Conservation (phyloP, 2,113 vertebrate species). For the Petrocephalus zakoni region DNA sequence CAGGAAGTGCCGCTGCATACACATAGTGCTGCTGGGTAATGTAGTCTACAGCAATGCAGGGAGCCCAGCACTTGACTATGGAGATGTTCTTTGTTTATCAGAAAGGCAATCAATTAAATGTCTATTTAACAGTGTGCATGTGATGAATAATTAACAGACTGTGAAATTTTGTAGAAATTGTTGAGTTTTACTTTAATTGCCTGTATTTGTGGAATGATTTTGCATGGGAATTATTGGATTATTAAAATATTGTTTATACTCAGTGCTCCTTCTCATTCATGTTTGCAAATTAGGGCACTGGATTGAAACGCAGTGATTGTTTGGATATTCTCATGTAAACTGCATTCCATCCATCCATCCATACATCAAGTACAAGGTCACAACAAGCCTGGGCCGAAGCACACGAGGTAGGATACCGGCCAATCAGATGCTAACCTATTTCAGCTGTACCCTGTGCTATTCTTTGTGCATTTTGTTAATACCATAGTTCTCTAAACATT, state of each 20-base stretch:
- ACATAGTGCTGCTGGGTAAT: background rate
- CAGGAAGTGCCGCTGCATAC: background rate
- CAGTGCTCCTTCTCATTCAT: background rate
- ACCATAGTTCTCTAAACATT: background rate
- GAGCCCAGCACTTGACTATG: background rate
- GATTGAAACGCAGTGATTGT: background rate
- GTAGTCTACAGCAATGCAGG: background rate
- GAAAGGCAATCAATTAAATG: slow-evolving; percentile 6
- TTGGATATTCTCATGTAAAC: background rate
- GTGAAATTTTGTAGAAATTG: slow-evolving; percentile 3
- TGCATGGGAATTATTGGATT: background rate
- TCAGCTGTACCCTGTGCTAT: background rate
- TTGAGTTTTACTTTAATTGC: slow-evolving; percentile 8
- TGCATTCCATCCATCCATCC: background rate
- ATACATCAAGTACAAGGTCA: background rate
- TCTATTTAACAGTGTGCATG: background rate
- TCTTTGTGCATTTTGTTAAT: background rate
- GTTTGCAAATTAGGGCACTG: background rate
- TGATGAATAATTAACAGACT: slow-evolving; percentile 7
- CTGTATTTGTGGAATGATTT: background rate
- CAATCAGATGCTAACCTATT: background rate
- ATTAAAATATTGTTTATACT: slow-evolving; percentile 5
- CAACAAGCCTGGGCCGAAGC: background rate
- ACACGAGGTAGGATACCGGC: background rate
- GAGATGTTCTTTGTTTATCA: background rate